Percentiles rank a stretch among this genome's conserved stretches.
phyloP scores from a whole-genome alignment of 2,888 invertebrate genomes.

The Pandemis heparana region DNA sequence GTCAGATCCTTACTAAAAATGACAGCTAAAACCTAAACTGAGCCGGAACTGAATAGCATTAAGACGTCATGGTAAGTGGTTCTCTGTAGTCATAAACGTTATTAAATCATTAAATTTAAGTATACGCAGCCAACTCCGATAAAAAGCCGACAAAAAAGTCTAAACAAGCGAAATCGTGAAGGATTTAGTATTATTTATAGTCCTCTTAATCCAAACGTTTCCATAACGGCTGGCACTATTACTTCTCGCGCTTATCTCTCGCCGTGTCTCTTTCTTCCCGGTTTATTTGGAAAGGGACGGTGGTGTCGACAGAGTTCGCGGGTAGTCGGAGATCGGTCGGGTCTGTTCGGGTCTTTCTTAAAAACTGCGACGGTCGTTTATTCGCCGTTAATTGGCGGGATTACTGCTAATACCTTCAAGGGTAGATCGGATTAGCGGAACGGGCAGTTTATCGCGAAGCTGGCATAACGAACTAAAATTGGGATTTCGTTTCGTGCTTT shows the following conservation, averaged over 20 bases:
- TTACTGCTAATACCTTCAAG: conserved; percentile 30
- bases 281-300: neutral
- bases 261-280: neutral
- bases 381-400: conserved; percentile 37
- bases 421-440: conserved; percentile 21
- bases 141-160: conserved; percentile 1
- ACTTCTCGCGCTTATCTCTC: neutral
- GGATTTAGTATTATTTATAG: conserved; percentile 68
- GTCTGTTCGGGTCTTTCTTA: conserved; percentile 24
- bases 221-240: conserved; percentile 24
- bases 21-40: no score
- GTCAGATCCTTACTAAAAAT: no score
- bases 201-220: conserved; percentile 61
- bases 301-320: neutral
- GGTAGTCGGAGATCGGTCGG: neutral
- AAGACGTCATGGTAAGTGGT: neutral
- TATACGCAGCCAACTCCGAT: neutral
- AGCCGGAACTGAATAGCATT: no score
- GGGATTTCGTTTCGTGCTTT: no score
- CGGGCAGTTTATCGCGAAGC: neutral
- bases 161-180: conserved; percentile 52
- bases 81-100: neutral
- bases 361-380: conserved; percentile 37
- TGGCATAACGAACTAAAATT: neutral
- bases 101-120: neutral